A percentile compares a stretch with the other conserved stretches of the same genome.
Evolutionary conservation across 1,140 invertebrate species (phyloP).

Genomic region (Himalopsyche phryganea): DNA sequence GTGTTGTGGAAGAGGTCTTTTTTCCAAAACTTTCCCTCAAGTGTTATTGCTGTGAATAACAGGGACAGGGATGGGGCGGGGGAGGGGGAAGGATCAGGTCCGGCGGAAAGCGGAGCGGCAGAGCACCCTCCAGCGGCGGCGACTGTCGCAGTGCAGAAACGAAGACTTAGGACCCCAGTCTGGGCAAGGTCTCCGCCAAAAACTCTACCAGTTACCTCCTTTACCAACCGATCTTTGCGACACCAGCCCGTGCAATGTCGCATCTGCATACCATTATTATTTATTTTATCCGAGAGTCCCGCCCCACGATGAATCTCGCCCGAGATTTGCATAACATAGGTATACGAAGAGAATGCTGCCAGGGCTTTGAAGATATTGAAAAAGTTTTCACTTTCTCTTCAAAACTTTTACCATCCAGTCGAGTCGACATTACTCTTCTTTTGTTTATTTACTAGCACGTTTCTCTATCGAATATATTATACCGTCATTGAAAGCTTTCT

Average conservation of each 20-base stretch:
- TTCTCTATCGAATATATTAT: conserved; percentile 5
- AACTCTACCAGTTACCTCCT: conserved; percentile 13
- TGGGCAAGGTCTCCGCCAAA: conserved; percentile 61
- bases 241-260: not conserved
- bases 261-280: not conserved
- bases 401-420: not conserved
- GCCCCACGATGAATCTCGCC: not conserved
- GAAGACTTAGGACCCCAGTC: conserved; percentile 68
- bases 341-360: conserved; percentile 26
- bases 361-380: conserved; percentile 31
- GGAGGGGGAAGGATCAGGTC: conserved; percentile 12
- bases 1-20: no score
- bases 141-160: conserved; percentile 53
- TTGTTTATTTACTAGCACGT: not conserved
- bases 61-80: not conserved
- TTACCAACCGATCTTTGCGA: not conserved
- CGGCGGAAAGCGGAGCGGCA: conserved; percentile 32
- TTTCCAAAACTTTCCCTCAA: conserved; percentile 16
- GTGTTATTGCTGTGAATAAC: conserved; percentile 5
- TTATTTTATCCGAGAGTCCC: not conserved
- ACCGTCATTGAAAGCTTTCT: conserved; percentile 22
- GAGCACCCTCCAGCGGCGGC: conserved; percentile 33
- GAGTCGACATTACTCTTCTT: not conserved
- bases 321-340: conserved; percentile 7
- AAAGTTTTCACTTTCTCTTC: conserved; percentile 20